A percentile compares a stretch with the other conserved stretches of the same genome.
These are phyloP conservation scores for Falcaria lacertinaria DNA, from an alignment of 2,888 invertebrate species.

Conservation along the genomic window DNA sequence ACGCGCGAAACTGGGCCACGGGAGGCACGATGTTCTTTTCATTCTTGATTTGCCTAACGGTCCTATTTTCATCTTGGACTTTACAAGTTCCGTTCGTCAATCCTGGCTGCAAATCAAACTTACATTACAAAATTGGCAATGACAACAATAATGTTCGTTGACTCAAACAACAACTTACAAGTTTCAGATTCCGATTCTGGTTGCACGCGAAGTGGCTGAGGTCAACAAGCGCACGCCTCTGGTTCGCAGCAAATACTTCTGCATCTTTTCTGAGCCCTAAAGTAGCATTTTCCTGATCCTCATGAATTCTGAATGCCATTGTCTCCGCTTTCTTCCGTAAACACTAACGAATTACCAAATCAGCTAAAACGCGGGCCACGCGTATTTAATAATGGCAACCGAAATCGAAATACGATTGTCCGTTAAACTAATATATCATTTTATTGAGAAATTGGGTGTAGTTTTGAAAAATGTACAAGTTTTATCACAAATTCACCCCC, in stretches of 20 bases:
- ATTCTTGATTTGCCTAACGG: conserved; percentile 68
- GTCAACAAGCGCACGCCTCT: conserved; percentile 83
- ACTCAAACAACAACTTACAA: conserved; percentile 59
- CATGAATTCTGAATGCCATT: conserved; percentile 89
- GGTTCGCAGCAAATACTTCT: conserved; percentile 70
- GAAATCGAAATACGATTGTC: conserved; percentile 36
- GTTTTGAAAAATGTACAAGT: conserved; percentile 31
- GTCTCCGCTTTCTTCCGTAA: conserved; percentile 57
- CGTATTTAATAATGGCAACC: conserved; percentile 39
- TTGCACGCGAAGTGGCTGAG: conserved; percentile 80
- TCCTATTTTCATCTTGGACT: conserved; percentile 71
- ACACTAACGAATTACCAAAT: conserved; percentile 49
- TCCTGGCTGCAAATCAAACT: conserved; percentile 45
- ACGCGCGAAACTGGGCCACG: conserved; percentile 87
- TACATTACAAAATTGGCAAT: background rate
- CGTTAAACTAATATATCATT: conserved; percentile 46
- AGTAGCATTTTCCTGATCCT: conserved; percentile 87
- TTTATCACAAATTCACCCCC: conserved; percentile 55
- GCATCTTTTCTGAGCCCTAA: conserved; percentile 73
- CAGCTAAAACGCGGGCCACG: conserved; percentile 32
- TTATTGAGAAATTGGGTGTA: conserved; percentile 45
- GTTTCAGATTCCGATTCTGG: conserved; percentile 73
- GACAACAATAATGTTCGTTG: background rate
- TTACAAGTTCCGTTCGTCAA: conserved; percentile 69
- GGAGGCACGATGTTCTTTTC: conserved; percentile 78